phyloP scores from a whole-genome alignment of 92 coral and sea anemone genomes.

The Paragorgia papillata region DNA sequence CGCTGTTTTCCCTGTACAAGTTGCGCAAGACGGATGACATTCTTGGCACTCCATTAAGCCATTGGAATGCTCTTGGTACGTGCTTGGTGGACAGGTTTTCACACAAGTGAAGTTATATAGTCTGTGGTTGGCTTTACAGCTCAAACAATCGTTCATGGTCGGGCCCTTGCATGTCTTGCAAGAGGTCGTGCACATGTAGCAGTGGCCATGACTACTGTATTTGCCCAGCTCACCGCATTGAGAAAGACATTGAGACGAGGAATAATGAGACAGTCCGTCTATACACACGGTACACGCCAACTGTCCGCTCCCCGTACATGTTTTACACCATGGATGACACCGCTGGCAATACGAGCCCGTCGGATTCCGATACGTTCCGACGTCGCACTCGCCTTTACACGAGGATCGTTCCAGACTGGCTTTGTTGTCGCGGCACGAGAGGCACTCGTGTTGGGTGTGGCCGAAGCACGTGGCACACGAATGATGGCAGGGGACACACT shows the following conservation, averaged over 20 bases:
- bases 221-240: constrained; percentile 63
- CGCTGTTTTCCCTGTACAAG: constrained; percentile 70
- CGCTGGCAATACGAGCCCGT: constrained; percentile 70
- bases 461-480: constrained; percentile 86
- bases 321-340: constrained; percentile 85
- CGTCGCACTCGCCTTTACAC: constrained; percentile 68
- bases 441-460: constrained; percentile 78
- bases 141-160: constrained; percentile 62
- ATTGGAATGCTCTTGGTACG: constrained; percentile 47
- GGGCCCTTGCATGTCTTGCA: constrained; percentile 90
- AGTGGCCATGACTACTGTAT: constrained; percentile 55
- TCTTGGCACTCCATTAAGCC: constrained; percentile 50
- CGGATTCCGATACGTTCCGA: constrained; percentile 67
- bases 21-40: constrained; percentile 83
- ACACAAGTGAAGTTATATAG: constrained; percentile 70
- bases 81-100: constrained; percentile 66
- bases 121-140: constrained; percentile 58
- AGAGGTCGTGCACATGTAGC: constrained; percentile 63
- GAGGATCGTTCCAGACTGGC: constrained; percentile 70
- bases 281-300: constrained; percentile 70
- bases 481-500: constrained; percentile 75
- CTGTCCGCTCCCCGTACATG: constrained; percentile 69
- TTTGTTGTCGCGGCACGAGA: constrained; percentile 60
- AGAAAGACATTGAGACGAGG: constrained; percentile 59
- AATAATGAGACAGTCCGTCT: constrained; percentile 54